phyloP scores from a whole-genome alignment of 1,140 invertebrate species.

The Hirudo medicinalis region DNA sequence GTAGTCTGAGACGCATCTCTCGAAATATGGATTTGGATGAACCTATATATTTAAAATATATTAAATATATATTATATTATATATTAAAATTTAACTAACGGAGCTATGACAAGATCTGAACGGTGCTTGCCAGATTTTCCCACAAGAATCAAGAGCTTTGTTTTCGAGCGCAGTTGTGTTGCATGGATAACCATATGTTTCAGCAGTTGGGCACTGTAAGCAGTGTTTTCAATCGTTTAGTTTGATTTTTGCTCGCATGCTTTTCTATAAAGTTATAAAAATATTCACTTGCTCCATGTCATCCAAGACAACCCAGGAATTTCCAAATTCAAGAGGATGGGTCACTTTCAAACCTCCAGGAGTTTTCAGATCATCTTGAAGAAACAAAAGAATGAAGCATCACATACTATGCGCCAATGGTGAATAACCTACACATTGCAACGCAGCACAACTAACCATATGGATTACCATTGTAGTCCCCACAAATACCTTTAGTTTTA shows the following conservation, averaged over 20 bases:
- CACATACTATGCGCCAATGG: not conserved
- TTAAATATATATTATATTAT: not conserved
- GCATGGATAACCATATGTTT: not conserved
- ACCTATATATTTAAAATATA: slow-evolving; percentile 13
- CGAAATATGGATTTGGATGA: slow-evolving; percentile 8
- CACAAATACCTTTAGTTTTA: slow-evolving; percentile 5
- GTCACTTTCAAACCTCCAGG: not conserved
- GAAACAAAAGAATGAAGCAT: not conserved
- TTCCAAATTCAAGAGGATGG: slow-evolving; percentile 13
- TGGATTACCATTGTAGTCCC: slow-evolving; percentile 8
- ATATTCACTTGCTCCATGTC: not conserved
- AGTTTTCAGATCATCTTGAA: slow-evolving; percentile 11
- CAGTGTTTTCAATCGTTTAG: not conserved
- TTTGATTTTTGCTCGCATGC: not conserved
- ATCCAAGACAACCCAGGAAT: not conserved
- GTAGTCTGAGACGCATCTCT: slow-evolving; percentile 19
- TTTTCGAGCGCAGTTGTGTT: slow-evolving; percentile 2
- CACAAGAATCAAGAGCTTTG: slow-evolving; percentile 8
- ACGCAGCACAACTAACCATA: not conserved
- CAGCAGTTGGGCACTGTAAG: slow-evolving; percentile 4
- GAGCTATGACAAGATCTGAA: slow-evolving; percentile 2
- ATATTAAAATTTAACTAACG: not conserved
- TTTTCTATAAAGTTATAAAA: not conserved
- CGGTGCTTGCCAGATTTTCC: not conserved
- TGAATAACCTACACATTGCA: not conserved